These are phyloP conservation scores for Brachypterus glaber DNA, from an alignment of 2,888 invertebrate species.

Conservation along the genomic window DNA sequence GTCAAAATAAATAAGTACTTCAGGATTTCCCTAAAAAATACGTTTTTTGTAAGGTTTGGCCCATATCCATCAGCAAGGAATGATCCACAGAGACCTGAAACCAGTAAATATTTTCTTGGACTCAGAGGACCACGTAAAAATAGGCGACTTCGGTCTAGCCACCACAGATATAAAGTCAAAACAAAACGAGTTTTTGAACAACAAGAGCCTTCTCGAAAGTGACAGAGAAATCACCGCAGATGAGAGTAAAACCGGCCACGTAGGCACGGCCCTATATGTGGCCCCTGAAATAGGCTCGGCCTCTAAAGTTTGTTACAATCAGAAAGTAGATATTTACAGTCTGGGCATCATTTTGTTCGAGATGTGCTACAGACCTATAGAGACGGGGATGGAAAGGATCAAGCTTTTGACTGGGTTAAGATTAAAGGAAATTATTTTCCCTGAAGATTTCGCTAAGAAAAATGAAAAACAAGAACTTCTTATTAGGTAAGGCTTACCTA, in stretches of 20 bases:
- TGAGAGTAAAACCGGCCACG: conserved; percentile 62
- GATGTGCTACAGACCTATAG: conserved; percentile 82
- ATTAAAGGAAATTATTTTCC: conserved; percentile 58
- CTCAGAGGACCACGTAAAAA: conserved; percentile 90
- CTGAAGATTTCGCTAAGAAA: conserved; percentile 51
- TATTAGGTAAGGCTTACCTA: conserved; percentile 44
- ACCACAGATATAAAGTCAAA: conserved; percentile 52
- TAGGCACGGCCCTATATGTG: conserved; percentile 91
- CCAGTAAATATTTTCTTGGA: conserved; percentile 94
- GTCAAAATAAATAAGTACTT: not conserved
- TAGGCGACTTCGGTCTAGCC: conserved; percentile 95
- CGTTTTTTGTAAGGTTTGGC: conserved; percentile 47
- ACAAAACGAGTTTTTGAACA: conserved; percentile 26
- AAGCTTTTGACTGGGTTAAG: conserved; percentile 66
- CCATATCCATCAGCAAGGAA: conserved; percentile 88
- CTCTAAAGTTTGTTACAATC: conserved; percentile 69
- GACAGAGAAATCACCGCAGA: conserved; percentile 34
- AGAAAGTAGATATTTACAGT: conserved; percentile 66
- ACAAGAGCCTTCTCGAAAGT: conserved; percentile 27
- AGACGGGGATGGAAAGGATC: conserved; percentile 84
- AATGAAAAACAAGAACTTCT: conserved; percentile 52
- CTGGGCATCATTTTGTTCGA: conserved; percentile 87
- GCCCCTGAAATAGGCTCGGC: conserved; percentile 81
- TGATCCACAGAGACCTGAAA: conserved; percentile 77
- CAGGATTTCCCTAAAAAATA: not conserved